Conservation (phyloP, 2,888 invertebrate species). For the Zelleria hepariella region DNA sequence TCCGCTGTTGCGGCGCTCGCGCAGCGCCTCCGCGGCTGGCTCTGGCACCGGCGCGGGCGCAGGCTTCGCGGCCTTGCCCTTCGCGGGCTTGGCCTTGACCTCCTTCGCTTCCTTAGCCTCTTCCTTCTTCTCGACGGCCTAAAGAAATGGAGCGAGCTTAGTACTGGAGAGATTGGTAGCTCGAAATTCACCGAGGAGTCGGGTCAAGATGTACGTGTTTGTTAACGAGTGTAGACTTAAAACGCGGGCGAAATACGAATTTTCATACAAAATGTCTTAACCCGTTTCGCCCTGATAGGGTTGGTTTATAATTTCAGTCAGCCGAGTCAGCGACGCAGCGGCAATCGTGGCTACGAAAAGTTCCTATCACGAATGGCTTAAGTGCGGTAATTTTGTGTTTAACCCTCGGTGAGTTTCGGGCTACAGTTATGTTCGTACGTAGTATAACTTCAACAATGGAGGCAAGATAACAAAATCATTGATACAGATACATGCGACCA, state of each 20-base stretch:
- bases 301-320: too few relatives aligned
- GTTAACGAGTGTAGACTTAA: too few relatives aligned
- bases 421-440: background rate
- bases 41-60: conserved; percentile 34
- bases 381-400: too few relatives aligned
- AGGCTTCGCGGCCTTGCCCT: conserved; percentile 25
- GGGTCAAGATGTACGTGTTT: too few relatives aligned
- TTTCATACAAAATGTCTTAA: too few relatives aligned
- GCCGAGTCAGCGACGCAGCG: too few relatives aligned
- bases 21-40: conserved; percentile 32
- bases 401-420: background rate
- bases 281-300: too few relatives aligned
- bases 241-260: too few relatives aligned
- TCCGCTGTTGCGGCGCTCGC: conserved; percentile 37
- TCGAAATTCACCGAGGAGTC: background rate
- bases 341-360: too few relatives aligned
- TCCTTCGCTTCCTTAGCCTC: conserved; percentile 37
- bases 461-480: background rate
- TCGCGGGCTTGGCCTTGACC: conserved; percentile 28
- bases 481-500: background rate
- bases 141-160: background rate
- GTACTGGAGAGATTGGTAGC: background rate
- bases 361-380: too few relatives aligned
- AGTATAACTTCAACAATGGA: background rate
- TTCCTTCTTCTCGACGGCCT: conserved; percentile 48